Evolutionary conservation across 1,140 invertebrate species (phyloP).

Genomic region (Glossosoma conforme): DNA sequence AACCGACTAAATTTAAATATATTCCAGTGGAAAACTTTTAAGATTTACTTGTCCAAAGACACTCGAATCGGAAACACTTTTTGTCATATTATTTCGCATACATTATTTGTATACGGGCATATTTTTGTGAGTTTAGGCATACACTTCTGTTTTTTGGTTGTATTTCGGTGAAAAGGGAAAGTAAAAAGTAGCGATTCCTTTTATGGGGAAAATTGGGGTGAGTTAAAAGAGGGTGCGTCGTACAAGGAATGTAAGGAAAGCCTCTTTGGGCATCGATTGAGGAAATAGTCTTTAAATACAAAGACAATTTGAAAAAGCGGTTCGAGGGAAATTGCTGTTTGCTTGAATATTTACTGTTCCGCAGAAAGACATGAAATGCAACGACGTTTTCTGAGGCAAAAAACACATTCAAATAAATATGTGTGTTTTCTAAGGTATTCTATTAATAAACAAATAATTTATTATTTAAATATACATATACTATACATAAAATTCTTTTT

Average conservation of each 20-base stretch:
- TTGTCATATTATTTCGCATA: constrained; percentile 6
- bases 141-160: constrained; percentile 18
- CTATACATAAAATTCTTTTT: too few relatives aligned
- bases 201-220: constrained; percentile 16
- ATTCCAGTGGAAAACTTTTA: not conserved
- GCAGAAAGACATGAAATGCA: constrained; percentile 17
- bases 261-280: constrained; percentile 28
- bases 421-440: too few relatives aligned
- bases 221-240: constrained; percentile 12
- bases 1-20: too few relatives aligned
- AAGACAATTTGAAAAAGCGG: constrained; percentile 30
- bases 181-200: constrained; percentile 20
- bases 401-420: too few relatives aligned
- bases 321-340: constrained; percentile 21
- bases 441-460: too few relatives aligned
- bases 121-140: constrained; percentile 6
- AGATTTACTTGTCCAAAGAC: not conserved
- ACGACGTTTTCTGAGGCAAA: constrained; percentile 14
- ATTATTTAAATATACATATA: too few relatives aligned
- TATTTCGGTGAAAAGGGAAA: constrained; percentile 14
- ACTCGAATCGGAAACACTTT: not conserved
- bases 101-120: constrained; percentile 6
- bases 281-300: constrained; percentile 30
- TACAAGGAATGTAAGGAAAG: constrained; percentile 23
- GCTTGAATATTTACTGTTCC: constrained; percentile 21